These are phyloP conservation scores for Itoplectis maculator DNA, from an alignment of 2,888 invertebrate species.

Conservation along the genomic window DNA sequence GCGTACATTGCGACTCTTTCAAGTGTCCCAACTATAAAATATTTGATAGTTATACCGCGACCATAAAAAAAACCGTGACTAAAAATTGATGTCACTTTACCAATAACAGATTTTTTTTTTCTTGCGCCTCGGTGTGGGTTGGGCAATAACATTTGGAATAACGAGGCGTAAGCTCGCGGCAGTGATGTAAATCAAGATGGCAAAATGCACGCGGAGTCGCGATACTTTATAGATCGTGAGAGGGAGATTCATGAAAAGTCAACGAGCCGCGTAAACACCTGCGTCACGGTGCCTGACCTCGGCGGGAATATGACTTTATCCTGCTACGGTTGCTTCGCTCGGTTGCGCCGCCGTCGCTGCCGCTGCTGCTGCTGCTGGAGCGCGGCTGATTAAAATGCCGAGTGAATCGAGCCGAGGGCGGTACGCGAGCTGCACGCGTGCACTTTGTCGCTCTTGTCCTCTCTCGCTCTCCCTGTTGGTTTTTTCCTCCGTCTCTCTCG, in stretches of 20 bases:
- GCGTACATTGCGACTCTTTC: too few relatives aligned
- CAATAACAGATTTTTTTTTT: neutral
- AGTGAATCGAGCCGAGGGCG: slow-evolving; percentile 12
- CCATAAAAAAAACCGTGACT: too few relatives aligned
- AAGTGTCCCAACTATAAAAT: too few relatives aligned
- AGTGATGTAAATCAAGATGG: slow-evolving; percentile 32
- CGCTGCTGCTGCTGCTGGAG: slow-evolving; percentile 23
- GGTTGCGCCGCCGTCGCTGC: slow-evolving; percentile 19
- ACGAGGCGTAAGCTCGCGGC: neutral
- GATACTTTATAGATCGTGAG: slow-evolving; percentile 52
- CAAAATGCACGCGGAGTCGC: slow-evolving; percentile 20
- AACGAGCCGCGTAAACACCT: slow-evolving; percentile 67
- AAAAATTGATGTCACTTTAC: too few relatives aligned
- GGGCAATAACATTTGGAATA: slow-evolving; percentile 8
- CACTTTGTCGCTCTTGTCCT: slow-evolving; percentile 22
- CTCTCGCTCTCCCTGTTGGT: neutral
- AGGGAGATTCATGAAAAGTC: slow-evolving; percentile 63
- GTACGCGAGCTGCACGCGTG: slow-evolving; percentile 56
- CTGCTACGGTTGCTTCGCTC: slow-evolving; percentile 34
- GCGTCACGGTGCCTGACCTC: slow-evolving; percentile 62
- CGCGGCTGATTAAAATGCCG: slow-evolving; percentile 62
- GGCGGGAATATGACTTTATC: slow-evolving; percentile 54
- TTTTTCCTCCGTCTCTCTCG: slow-evolving; percentile 8
- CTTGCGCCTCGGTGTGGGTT: neutral
- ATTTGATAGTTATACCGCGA: too few relatives aligned